Conservation (phyloP, 1,140 invertebrate genomes). For the Papilio machaon region DNA sequence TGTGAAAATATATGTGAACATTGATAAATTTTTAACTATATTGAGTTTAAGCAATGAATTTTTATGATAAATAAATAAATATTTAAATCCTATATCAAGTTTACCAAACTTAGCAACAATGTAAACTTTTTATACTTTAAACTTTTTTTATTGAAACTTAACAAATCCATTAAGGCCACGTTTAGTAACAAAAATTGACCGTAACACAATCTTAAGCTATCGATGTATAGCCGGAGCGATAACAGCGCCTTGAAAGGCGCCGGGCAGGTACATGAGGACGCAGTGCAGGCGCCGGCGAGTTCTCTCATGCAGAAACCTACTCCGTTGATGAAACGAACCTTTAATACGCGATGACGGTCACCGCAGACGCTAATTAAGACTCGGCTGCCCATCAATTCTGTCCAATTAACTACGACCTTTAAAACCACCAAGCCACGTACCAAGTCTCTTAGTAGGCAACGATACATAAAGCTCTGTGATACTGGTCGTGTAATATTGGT, state of each 20-base stretch:
- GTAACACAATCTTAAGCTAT: slow-evolving; percentile 66
- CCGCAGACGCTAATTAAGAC: slow-evolving; percentile 74
- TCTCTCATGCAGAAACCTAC: slow-evolving; percentile 73
- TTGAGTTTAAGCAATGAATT: background rate
- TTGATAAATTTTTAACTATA: background rate
- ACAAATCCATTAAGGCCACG: slow-evolving; percentile 36
- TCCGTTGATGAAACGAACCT: slow-evolving; percentile 72
- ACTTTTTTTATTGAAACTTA: slow-evolving; percentile 5
- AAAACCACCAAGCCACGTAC: slow-evolving; percentile 10
- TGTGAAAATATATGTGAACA: too few species aligned
- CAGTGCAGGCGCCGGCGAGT: slow-evolving; percentile 62
- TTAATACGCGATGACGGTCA: slow-evolving; percentile 76
- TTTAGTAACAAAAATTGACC: slow-evolving; percentile 36
- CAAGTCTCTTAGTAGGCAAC: background rate
- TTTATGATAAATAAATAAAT: slow-evolving; percentile 3
- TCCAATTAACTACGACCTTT: slow-evolving; percentile 45
- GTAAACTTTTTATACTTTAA: background rate
- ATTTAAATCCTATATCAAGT: background rate
- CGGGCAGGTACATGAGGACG: slow-evolving; percentile 49
- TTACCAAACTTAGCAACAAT: slow-evolving; percentile 1
- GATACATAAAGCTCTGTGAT: slow-evolving; percentile 40
- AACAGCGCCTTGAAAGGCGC: slow-evolving; percentile 67
- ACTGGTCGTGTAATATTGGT: slow-evolving; percentile 48
- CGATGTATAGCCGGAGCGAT: slow-evolving; percentile 48
- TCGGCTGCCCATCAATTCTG: slow-evolving; percentile 49